Conservation (phyloP, 2,797 vertebrate species). For the Sylvia borin region DNA sequence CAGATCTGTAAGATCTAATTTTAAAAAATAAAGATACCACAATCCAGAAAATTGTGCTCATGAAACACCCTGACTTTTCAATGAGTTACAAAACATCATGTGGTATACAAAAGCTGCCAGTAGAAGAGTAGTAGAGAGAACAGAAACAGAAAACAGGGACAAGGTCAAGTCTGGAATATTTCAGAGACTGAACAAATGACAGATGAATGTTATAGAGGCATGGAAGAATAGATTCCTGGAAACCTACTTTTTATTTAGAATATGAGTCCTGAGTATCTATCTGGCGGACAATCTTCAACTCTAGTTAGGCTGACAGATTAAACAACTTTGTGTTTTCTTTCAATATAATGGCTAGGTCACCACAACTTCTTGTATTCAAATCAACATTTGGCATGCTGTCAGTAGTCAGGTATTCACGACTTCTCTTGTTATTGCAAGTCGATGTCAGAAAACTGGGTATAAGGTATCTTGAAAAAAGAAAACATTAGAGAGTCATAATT, state of each 20-base stretch:
- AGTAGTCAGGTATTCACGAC: background rate
- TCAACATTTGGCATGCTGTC: background rate
- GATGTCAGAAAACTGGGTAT: background rate
- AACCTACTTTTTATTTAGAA: background rate
- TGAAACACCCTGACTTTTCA: conserved; percentile 39
- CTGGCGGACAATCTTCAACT: conserved; percentile 2
- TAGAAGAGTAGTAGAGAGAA: conserved; percentile 12
- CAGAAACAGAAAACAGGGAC: conserved; percentile 51
- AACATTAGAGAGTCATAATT: background rate
- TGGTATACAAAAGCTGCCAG: background rate
- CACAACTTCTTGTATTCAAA: background rate
- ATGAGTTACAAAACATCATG: background rate
- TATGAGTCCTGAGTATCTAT: background rate
- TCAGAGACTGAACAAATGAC: conserved; percentile 44
- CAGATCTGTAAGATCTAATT: background rate
- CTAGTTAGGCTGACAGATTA: background rate
- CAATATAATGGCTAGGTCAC: background rate
- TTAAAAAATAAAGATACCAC: conserved; percentile 18
- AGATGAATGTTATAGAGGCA: conserved; percentile 3
- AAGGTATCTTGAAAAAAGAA: background rate
- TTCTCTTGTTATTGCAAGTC: background rate
- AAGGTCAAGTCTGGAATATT: conserved; percentile 60
- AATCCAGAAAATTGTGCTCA: conserved; percentile 37
- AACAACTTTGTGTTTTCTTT: background rate
- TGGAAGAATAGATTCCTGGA: conserved; percentile 15